A percentile compares a stretch with the other conserved stretches of the same genome.
Evolutionary conservation across 1,140 invertebrate genomes (phyloP).

Genomic region (Penaeus chinensis): DNA sequence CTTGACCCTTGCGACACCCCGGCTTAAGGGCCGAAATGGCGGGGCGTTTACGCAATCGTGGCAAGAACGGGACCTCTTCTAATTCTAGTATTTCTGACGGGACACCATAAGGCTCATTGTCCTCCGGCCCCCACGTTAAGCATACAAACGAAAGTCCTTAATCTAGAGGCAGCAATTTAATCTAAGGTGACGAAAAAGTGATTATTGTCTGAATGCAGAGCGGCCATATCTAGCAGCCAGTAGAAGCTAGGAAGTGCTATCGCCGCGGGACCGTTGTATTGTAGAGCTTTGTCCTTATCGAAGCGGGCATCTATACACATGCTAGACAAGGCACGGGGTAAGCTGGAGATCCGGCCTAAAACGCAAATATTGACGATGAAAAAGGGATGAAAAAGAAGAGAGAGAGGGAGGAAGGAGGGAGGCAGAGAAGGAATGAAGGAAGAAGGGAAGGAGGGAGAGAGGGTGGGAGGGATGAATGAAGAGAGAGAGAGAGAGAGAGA

Average conservation of each 20-base stretch:
- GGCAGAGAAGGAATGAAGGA: background rate
- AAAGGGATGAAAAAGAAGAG: background rate
- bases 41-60: background rate
- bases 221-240: conserved; percentile 3
- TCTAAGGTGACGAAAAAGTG: conserved; percentile 53
- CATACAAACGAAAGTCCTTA: conserved; percentile 24
- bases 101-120: conserved; percentile 6
- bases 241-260: background rate
- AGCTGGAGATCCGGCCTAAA: background rate
- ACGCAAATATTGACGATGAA: background rate
- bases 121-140: background rate
- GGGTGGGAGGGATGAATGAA: background rate
- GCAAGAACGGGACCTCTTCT: background rate
- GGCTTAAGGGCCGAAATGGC: conserved; percentile 31
- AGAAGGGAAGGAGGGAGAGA: background rate
- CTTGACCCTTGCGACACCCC: conserved; percentile 19
- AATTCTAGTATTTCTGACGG: background rate
- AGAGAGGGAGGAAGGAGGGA: background rate
- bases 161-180: conserved; percentile 46
- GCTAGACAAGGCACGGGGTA: no score
- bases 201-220: conserved; percentile 53
- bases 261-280: no score
- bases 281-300: no score
- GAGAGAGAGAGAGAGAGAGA: background rate
- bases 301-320: no score